These are phyloP conservation scores for Eulemur macaco DNA, from an alignment of 2,113 vertebrate genomes.

Conservation along the genomic window DNA sequence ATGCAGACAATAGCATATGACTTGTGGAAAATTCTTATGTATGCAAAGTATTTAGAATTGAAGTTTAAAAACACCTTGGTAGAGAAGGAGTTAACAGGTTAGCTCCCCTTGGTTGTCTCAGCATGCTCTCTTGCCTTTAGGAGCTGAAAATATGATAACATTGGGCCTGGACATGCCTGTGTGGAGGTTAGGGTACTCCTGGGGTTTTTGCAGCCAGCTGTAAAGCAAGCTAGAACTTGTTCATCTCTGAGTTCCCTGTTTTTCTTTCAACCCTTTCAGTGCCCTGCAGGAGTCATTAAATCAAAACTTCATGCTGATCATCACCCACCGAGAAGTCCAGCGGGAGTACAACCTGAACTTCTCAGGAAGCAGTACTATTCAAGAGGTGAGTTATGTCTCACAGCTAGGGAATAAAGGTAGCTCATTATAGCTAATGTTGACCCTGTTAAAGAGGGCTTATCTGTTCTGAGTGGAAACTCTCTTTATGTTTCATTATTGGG, in stretches of 20 bases:
- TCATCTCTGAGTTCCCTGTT: conserved; percentile 90
- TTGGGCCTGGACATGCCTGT: conserved; percentile 90
- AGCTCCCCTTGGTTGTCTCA: conserved; percentile 85
- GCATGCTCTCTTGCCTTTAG: conserved; percentile 84
- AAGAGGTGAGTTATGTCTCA: conserved; percentile 93
- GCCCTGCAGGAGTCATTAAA: conserved; percentile 97
- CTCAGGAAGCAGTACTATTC: conserved; percentile 98
- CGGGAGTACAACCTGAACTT: conserved; percentile 99
- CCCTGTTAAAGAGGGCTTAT: conserved; percentile 82
- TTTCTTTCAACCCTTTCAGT: conserved; percentile 90
- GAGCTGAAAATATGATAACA: conserved; percentile 85
- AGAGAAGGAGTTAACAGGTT: conserved; percentile 86
- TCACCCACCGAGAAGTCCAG: conserved; percentile 98
- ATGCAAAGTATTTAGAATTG: conserved; percentile 76
- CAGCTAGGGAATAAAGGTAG: conserved; percentile 85
- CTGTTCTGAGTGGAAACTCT: conserved; percentile 75
- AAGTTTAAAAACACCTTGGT: conserved; percentile 79
- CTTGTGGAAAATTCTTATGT: conserved; percentile 67
- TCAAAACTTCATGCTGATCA: conserved; percentile 98
- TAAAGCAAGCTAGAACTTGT: conserved; percentile 93
- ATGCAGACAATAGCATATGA: conserved; percentile 60
- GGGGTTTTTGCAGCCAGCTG: conserved; percentile 86
- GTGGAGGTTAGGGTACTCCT: conserved; percentile 87
- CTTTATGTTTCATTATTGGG: conserved; percentile 80
- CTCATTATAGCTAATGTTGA: conserved; percentile 86